Base-by-base conservation (phyloP, 1,140 invertebrate genomes). In the Wasmannia auropunctata region DNA sequence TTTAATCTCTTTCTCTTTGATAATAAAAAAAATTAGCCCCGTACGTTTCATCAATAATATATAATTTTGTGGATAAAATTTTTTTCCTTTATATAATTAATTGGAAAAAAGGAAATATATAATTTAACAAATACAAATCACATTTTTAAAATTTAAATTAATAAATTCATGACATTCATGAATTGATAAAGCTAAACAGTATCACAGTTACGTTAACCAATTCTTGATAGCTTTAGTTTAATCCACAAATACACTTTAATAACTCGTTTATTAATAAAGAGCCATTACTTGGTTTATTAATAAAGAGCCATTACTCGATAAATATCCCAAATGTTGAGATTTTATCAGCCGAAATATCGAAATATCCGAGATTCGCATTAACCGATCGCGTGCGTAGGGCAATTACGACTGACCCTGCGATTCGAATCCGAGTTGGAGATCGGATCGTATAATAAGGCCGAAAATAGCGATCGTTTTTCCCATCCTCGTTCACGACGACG, bases 391-490 rank as follows among this genome's bases (percentile, higher is more conserved):
- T 51, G 80, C 88, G 79, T 70, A 62, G 43, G 56, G 51, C 31
- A 69, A 87, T 90, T 65, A 70, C 58, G 77, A 86, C 87, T 90
- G 85, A 77, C 76, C 88, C 43, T 46, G 51, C 67, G 14, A 83
- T 58, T 54, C 51, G 60, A 86, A 58, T 54, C 49, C 54, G 62
- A 81, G 63, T 60, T 51, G 58, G n/a, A 60, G 91, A n/a, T 85
- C 86, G 91, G 83, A n/a, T 87, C 89, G 92, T 88, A n/a, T n/a
- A 93, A 93, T 93, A 92, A 93, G 75, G 92, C 93, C 92, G 91
- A 94, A 94, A 94, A 94, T 94, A 94, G 93, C 93, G 91, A 94
- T 93, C 91, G 87, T 89, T 93, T 92, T 93, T 91, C 88, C 79
- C 89, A 91, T 88, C 90, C 88, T 91, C 88, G 86, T 88, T 89